phyloP scores from a whole-genome alignment of 2,888 invertebrate genomes.

The Poecilus cupreus region DNA sequence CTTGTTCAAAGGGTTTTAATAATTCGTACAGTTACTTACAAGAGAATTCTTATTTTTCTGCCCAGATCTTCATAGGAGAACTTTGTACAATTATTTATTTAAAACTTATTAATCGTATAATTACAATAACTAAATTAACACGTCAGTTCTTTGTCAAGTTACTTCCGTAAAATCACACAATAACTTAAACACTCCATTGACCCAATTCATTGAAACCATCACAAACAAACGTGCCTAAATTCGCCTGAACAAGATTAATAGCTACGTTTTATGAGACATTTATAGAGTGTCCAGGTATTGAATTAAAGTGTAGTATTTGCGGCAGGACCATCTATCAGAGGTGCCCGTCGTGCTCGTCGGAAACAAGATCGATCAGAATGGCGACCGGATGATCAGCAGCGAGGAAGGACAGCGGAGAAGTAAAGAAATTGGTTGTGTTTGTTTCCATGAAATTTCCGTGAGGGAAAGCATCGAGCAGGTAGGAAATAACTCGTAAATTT shows the following conservation, averaged over 20 bases:
- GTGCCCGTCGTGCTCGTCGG: slow-evolving; percentile 88
- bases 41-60: too few species aligned
- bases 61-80: too few species aligned
- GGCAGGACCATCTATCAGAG: slow-evolving; percentile 77
- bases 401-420: slow-evolving; percentile 85
- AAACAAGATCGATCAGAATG: slow-evolving; percentile 86
- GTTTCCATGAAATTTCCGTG: slow-evolving; percentile 90
- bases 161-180: neutral
- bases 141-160: too few species aligned
- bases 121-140: too few species aligned
- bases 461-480: slow-evolving; percentile 89
- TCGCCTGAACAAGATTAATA: neutral
- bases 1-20: too few species aligned
- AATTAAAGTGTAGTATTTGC: neutral
- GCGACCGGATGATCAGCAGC: slow-evolving; percentile 86
- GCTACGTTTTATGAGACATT: neutral
- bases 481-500: slow-evolving; percentile 60
- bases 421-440: slow-evolving; percentile 86
- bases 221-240: neutral
- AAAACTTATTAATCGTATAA: too few species aligned
- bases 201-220: neutral
- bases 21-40: too few species aligned
- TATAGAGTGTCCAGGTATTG: neutral
- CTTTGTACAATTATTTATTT: too few species aligned
- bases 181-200: neutral